These are phyloP conservation scores for Lineus longissimus DNA, from an alignment of 1,140 invertebrate genomes.

Conservation along the genomic window DNA sequence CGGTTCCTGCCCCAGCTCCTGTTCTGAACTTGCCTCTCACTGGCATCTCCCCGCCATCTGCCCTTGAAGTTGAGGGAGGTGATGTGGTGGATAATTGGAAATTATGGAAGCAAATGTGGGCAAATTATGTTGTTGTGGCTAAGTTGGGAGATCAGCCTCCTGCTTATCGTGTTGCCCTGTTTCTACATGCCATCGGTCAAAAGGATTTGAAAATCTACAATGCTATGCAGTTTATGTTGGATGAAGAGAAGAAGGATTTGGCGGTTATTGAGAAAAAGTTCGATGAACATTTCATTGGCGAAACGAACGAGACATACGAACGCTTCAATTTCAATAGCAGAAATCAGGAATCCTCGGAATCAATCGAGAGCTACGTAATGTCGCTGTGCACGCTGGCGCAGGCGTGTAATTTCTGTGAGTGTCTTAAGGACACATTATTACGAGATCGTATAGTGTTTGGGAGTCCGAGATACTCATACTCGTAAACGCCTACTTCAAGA, in stretches of 20 bases:
- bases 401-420: conserved; percentile 17
- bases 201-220: not conserved
- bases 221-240: not conserved
- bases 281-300: conserved; percentile 16
- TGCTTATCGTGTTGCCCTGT: not conserved
- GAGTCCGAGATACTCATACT: conserved; percentile 8
- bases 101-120: not conserved
- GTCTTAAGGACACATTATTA: conserved; percentile 20
- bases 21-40: no score
- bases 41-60: no score
- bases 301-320: conserved; percentile 22
- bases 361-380: conserved; percentile 18
- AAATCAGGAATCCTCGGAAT: conserved; percentile 16
- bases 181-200: not conserved
- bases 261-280: conserved; percentile 12
- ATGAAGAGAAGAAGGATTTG: conserved; percentile 12
- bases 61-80: no score
- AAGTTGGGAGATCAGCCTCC: not conserved
- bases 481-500: conserved; percentile 16
- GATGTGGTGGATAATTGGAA: not conserved
- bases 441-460: conserved; percentile 22
- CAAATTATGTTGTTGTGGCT: not conserved
- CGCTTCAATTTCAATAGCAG: conserved; percentile 21
- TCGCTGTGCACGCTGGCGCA: conserved; percentile 12
- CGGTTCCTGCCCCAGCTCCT: no score